A percentile compares a stretch with the other conserved stretches of the same genome.
These are phyloP conservation scores for Branchipolynoe longqiensis DNA, from an alignment of 2,888 invertebrate species.

Conservation along the genomic window DNA sequence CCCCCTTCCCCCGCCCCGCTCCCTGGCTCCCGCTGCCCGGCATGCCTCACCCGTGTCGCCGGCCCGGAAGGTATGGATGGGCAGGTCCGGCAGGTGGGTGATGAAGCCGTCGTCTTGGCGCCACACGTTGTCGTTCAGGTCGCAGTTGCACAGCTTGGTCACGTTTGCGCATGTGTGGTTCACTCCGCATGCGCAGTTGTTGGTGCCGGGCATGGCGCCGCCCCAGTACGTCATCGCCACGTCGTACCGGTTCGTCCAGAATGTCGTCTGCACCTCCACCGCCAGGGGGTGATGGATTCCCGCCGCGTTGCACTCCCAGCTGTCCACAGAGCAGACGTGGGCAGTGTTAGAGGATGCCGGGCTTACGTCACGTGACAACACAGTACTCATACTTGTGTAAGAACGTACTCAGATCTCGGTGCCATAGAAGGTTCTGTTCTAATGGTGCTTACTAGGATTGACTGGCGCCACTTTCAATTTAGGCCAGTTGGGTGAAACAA, in stretches of 20 bases:
- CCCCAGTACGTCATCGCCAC: conserved; percentile 64
- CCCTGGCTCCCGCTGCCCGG: too few relatives aligned
- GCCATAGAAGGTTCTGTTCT: too few relatives aligned
- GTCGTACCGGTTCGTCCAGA: conserved; percentile 64
- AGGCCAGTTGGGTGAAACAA: too few relatives aligned
- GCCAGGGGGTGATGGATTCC: conserved; percentile 68
- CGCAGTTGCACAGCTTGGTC: conserved; percentile 76
- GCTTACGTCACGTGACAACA: too few relatives aligned
- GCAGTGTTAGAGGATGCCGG: too few relatives aligned
- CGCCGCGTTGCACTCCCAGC: conserved; percentile 77
- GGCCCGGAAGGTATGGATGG: conserved; percentile 75
- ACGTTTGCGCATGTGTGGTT: conserved; percentile 70
- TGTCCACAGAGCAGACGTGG: conserved; percentile 63
- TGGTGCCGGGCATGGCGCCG: conserved; percentile 56
- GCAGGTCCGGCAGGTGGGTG: conserved; percentile 75
- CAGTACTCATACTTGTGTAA: not conserved
- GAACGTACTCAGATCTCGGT: too few relatives aligned
- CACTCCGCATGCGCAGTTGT: conserved; percentile 76
- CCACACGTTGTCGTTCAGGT: conserved; percentile 75
- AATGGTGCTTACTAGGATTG: too few relatives aligned
- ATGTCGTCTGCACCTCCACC: conserved; percentile 46
- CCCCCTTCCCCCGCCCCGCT: too few relatives aligned
- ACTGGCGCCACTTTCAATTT: too few relatives aligned
- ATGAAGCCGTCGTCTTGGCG: conserved; percentile 75
- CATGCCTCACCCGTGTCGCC: conserved; percentile 79